A percentile compares a stretch with the other conserved stretches of the same genome.
Conservation (phyloP, 2,888 invertebrate species). For the Dromius quadrimaculatus region DNA sequence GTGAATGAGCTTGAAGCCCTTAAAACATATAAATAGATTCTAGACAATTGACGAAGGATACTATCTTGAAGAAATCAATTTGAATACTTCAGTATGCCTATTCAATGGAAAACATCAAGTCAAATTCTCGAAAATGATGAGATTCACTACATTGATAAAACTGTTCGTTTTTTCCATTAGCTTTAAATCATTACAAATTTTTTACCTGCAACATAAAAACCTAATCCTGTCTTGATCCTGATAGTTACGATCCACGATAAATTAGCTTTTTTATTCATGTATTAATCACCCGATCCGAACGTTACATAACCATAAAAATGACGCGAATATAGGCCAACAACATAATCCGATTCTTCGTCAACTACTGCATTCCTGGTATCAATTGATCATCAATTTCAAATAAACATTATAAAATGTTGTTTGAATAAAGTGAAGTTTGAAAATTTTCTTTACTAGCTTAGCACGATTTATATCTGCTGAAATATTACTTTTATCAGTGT, state of each 20-base stretch:
- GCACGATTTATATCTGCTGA: slow-evolving; percentile 38
- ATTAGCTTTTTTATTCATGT: slow-evolving; percentile 34
- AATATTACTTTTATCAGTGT: slow-evolving; percentile 43
- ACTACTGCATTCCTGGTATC: too few relatives aligned
- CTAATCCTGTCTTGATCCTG: too few relatives aligned
- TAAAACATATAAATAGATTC: too few relatives aligned
- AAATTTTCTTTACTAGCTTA: slow-evolving; percentile 21
- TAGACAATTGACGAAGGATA: too few relatives aligned
- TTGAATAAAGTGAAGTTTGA: too few relatives aligned
- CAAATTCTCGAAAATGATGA: too few relatives aligned
- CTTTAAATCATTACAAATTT: slow-evolving; percentile 36
- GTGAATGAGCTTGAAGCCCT: too few relatives aligned
- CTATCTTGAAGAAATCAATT: too few relatives aligned
- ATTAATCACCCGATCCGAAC: slow-evolving; percentile 46
- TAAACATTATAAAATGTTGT: too few relatives aligned
- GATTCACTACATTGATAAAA: slow-evolving; percentile 15
- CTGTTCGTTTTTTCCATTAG: slow-evolving; percentile 21
- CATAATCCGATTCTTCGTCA: slow-evolving; percentile 45
- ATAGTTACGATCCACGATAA: slow-evolving; percentile 34
- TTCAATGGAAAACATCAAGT: too few relatives aligned
- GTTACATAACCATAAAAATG: slow-evolving; percentile 48
- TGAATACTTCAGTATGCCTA: too few relatives aligned
- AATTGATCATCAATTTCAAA: too few relatives aligned
- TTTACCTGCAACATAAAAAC: slow-evolving; percentile 32
- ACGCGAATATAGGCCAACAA: slow-evolving; percentile 42